phyloP scores from a whole-genome alignment of 1,140 invertebrate genomes.

The Stenopsyche tienmushanensis region DNA sequence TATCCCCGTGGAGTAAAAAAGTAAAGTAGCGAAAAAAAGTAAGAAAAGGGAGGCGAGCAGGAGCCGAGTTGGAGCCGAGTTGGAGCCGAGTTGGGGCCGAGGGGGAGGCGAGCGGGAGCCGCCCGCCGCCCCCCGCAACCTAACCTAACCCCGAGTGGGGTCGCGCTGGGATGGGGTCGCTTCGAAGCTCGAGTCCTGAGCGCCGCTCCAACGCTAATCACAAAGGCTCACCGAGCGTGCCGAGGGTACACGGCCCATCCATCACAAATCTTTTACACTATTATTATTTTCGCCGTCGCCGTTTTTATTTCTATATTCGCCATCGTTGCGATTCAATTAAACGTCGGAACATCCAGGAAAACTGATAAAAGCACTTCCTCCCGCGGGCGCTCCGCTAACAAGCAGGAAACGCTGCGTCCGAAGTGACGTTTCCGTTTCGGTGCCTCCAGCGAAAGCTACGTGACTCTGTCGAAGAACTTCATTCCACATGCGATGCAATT shows the following conservation, averaged over 20 bases:
- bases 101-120: background rate
- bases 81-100: background rate
- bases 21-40: conserved; percentile 25
- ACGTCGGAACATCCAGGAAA: no score
- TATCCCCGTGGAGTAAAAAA: conserved; percentile 25
- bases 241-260: conserved; percentile 12
- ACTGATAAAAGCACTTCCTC: no score
- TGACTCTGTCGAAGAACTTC: no score
- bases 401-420: no score
- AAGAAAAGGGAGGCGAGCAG: conserved; percentile 1
- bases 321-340: background rate
- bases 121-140: background rate
- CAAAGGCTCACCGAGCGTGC: conserved; percentile 31
- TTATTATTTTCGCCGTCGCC: background rate
- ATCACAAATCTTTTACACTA: background rate
- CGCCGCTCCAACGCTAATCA: conserved; percentile 26
- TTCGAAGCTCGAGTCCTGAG: conserved; percentile 20
- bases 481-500: no score
- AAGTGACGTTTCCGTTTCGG: no score
- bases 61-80: background rate
- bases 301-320: background rate
- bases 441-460: no score
- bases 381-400: no score
- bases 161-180: conserved; percentile 4
- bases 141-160: background rate